Conservation (phyloP, 2,113 vertebrate species). For the Antechinus flavipes region DNA sequence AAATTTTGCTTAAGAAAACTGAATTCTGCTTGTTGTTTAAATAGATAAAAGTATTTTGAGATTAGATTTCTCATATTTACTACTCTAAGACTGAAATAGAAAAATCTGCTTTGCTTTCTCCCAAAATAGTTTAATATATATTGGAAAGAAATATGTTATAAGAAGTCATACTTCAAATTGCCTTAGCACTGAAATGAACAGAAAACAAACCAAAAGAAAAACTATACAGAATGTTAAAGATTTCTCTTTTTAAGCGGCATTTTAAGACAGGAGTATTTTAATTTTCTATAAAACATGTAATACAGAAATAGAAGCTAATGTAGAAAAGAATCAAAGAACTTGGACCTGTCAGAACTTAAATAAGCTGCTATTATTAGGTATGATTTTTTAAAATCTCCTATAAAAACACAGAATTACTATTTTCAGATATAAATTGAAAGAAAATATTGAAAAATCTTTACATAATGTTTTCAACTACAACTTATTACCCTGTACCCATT, state of each 20-base stretch:
- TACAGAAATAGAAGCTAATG: slow-evolving; percentile 1
- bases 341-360: slow-evolving; percentile 30
- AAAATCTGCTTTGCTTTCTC: neutral
- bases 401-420: slow-evolving; percentile 42
- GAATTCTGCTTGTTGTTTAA: neutral
- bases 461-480: slow-evolving; percentile 10
- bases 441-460: slow-evolving; percentile 57
- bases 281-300: slow-evolving; percentile 54
- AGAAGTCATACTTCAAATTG: slow-evolving; percentile 13
- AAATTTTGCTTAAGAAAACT: neutral
- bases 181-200: slow-evolving; percentile 10
- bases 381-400: slow-evolving; percentile 27
- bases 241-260: slow-evolving; percentile 30
- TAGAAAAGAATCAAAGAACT: neutral
- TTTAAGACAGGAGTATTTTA: slow-evolving; percentile 32
- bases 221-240: neutral
- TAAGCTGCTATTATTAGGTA: neutral
- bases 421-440: slow-evolving; percentile 37
- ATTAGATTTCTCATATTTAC: neutral
- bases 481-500: slow-evolving; percentile 1
- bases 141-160: neutral
- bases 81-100: slow-evolving; percentile 23
- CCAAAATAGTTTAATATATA: slow-evolving; percentile 23
- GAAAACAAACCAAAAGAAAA: slow-evolving; percentile 22
- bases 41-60: neutral